phyloP scores from a whole-genome alignment of 2,113 vertebrate genomes.

The Myxocyprinus asiaticus region DNA sequence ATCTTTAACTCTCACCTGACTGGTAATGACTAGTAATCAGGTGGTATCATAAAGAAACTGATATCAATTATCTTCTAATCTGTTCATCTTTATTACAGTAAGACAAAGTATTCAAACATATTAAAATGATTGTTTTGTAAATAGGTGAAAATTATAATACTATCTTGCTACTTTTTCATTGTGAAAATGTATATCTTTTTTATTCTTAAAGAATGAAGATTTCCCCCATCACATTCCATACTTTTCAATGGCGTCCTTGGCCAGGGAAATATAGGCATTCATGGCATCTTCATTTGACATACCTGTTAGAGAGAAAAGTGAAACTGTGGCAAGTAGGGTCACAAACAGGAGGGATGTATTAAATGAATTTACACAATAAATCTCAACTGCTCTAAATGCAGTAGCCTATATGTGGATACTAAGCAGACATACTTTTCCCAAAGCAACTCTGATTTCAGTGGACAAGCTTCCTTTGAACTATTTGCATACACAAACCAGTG shows the following conservation, averaged over 20 bases:
- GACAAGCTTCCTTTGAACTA: no score
- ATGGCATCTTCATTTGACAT: constrained; percentile 90
- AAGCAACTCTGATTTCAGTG: no score
- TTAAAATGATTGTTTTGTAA: not conserved
- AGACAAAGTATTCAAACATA: not conserved
- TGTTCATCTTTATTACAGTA: not conserved
- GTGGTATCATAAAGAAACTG: not conserved
- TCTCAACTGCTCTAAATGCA: no score
- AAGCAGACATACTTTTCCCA: no score
- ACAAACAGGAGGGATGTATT: no score
- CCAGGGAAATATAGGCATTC: constrained; percentile 83
- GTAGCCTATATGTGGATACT: no score
- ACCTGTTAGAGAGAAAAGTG: constrained; percentile 67
- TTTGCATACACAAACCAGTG: no score
- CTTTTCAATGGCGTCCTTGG: constrained; percentile 84
- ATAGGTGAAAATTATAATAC: not conserved
- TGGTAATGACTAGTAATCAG: not conserved
- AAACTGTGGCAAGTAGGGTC: not conserved
- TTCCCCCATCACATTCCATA: constrained; percentile 78
- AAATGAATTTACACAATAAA: no score
- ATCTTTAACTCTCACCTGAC: not conserved
- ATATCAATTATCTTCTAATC: not conserved
- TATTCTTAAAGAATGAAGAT: not conserved
- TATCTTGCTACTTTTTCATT: not conserved
- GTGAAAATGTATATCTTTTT: not conserved